Evolutionary conservation across 2,797 vertebrate genomes (phyloP), one percentile per base, ranked within the genome.

Genomic region (Neostethus bicornis): DNA sequence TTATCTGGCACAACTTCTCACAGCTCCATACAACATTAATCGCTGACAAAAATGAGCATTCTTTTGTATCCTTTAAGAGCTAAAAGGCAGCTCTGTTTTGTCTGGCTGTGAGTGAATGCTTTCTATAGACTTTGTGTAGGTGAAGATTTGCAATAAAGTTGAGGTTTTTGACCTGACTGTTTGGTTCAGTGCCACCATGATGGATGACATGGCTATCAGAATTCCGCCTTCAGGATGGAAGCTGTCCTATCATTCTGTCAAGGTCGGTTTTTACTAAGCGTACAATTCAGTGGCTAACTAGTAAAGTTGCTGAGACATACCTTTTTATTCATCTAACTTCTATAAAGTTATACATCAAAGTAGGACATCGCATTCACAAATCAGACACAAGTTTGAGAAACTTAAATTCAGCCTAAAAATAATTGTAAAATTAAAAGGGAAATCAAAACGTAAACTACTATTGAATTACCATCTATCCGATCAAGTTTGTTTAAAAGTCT

Each of bases 141-240:
- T 67, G 67, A 77, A 63, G 53, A 70, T 75, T 58, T 61, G 52
- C 63, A 16, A 66, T 59, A 60, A 73, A 69, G 65, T 64, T 62
- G 51, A 67, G 67, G 63, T 73, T 72, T 81, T 54, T 85, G 72
- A 83, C 73, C 75, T 41, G 51, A 56, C 73, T 66, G 65, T 77
- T 81, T 80, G 82, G 76, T 86, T 77, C 81, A 77, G 54, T 80
- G 68, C 60, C 56, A 42, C 31, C 21, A 66, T 88, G 86, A 90
- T 87, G 69, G 81, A 90, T 88, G 85, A 80, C 74, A 66, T 79
- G 75, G 81, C 84, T 87, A 82, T 84, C 80, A 79, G 70, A 68
- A 64, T 73, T 70, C 79, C 41, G 43, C 73, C 80, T 83, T 70
- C 71, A 62, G 77, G 70, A 81, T 76, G 70, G 72, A 53, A 73